Conservation (phyloP, 2,888 invertebrate species). For the Phaedon cochleariae region DNA sequence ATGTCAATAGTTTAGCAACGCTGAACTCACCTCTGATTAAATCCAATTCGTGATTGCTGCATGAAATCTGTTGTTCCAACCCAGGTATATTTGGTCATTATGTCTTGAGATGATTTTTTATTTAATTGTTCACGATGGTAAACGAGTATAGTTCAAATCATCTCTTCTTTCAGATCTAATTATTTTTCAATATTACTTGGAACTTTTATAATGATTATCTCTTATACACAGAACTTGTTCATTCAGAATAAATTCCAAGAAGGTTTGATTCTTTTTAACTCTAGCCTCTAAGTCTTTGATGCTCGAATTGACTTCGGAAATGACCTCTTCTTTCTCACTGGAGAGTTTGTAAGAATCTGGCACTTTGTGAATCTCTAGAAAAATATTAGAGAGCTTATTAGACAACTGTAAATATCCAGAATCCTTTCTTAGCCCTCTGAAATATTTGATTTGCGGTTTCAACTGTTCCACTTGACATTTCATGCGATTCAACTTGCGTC, state of each 20-base stretch:
- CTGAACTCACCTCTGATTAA: no score
- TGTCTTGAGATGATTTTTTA: no score
- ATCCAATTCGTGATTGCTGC: no score
- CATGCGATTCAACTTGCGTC: constrained; percentile 25
- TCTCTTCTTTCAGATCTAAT: no score
- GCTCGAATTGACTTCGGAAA: constrained; percentile 4
- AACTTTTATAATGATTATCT: constrained; percentile 18
- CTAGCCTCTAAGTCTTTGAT: constrained; percentile 31
- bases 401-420: constrained; percentile 32
- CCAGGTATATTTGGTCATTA: no score
- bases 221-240: constrained; percentile 29
- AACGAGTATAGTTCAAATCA: no score
- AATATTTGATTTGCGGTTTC: constrained; percentile 27
- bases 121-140: no score
- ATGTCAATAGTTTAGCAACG: no score
- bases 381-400: constrained; percentile 33
- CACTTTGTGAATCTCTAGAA: constrained; percentile 28
- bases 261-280: constrained; percentile 34
- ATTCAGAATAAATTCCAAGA: constrained; percentile 32
- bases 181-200: no score
- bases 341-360: constrained; percentile 3
- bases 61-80: no score
- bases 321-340: not conserved
- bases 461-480: constrained; percentile 26
- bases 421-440: constrained; percentile 40